phyloP scores from a whole-genome alignment of 1,140 invertebrate genomes.

The Aphaenogaster ashmeadi region DNA sequence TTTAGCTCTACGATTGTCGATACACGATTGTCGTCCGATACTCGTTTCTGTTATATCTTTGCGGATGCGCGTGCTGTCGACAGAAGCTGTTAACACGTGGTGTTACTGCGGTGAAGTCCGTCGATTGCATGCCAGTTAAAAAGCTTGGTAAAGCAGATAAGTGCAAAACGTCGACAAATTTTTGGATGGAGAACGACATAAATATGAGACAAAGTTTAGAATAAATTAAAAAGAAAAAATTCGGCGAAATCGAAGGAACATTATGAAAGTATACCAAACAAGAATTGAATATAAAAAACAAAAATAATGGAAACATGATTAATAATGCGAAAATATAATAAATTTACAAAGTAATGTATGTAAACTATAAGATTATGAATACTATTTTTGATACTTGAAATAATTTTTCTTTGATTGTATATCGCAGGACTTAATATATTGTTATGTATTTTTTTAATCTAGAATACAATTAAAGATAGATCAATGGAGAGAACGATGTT shows the following conservation, averaged over 20 bases:
- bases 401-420: neutral
- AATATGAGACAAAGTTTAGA: neutral
- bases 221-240: neutral
- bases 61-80: neutral
- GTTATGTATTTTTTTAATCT: neutral
- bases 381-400: neutral
- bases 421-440: neutral
- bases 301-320: neutral
- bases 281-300: neutral
- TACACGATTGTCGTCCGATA: constrained; percentile 2
- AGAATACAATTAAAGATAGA: neutral
- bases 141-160: neutral
- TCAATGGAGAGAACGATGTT: neutral
- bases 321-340: neutral
- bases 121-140: constrained; percentile 7
- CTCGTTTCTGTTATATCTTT: neutral
- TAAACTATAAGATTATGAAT: neutral
- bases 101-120: neutral
- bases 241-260: neutral
- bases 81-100: constrained; percentile 30
- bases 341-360: neutral
- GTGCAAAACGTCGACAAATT: neutral
- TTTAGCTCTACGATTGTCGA: constrained; percentile 18
- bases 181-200: neutral
- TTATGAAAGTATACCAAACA: neutral